Percentiles rank a stretch among this genome's conserved stretches.
Conservation (phyloP, 2,113 vertebrate species). For the Coptodon rendalli region DNA sequence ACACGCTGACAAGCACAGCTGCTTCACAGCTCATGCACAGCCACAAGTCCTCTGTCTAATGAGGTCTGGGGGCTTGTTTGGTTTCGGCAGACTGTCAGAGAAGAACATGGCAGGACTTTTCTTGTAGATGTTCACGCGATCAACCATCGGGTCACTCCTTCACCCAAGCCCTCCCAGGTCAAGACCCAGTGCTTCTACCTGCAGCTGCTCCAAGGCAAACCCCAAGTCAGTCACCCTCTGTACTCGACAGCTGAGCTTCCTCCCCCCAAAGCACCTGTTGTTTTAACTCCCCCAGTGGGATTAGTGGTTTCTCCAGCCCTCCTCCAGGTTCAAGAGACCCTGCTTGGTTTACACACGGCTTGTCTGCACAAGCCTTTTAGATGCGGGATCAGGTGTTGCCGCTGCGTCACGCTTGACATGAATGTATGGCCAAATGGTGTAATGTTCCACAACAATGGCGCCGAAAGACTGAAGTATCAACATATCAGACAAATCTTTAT, state of each 20-base stretch:
- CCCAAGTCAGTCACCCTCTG: neutral
- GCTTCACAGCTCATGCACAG: slow-evolving; percentile 1
- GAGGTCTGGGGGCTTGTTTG: neutral
- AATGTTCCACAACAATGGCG: neutral
- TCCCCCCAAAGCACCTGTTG: slow-evolving; percentile 49
- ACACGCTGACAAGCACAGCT: slow-evolving; percentile 30
- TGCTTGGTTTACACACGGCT: slow-evolving; percentile 9
- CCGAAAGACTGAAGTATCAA: neutral
- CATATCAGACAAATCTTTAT: neutral
- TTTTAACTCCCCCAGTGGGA: slow-evolving; percentile 6
- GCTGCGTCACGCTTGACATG: neutral
- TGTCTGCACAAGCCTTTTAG: slow-evolving; percentile 24
- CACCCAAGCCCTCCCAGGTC: neutral
- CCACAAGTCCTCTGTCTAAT: slow-evolving; percentile 10
- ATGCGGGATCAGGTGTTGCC: slow-evolving; percentile 34
- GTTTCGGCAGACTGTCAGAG: neutral
- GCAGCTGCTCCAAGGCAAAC: slow-evolving; percentile 33
- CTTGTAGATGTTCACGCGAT: neutral
- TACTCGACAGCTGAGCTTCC: slow-evolving; percentile 29
- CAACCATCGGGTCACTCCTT: neutral
- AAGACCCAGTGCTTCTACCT: neutral
- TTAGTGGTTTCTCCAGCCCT: neutral
- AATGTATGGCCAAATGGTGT: slow-evolving; percentile 5
- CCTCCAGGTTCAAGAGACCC: neutral
- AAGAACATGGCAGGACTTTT: neutral